Evolutionary conservation across 2,113 vertebrate species (phyloP).

Genomic region (Platysteira castanea): DNA sequence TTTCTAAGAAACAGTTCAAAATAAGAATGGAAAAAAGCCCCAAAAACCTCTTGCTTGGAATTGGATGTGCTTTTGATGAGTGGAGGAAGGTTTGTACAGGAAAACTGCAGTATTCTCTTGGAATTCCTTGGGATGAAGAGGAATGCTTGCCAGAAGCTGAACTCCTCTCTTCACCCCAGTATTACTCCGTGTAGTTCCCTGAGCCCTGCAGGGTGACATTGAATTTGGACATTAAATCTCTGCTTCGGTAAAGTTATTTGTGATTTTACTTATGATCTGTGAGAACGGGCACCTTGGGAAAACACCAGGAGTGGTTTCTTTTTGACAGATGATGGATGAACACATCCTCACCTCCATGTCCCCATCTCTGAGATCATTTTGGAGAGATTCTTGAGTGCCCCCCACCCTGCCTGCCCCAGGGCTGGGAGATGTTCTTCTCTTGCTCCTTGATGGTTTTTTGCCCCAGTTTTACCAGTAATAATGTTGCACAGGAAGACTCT

Average conservation of each 20-base stretch:
- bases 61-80: not conserved
- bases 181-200: not conserved
- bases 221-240: not conserved
- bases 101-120: not conserved
- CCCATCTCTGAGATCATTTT: not conserved
- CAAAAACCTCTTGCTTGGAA: not conserved
- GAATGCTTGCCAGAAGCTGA: not conserved
- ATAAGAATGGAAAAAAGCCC: not conserved
- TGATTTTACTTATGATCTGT: not conserved
- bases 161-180: fast-evolving
- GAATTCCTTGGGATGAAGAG: not conserved
- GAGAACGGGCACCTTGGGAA: not conserved
- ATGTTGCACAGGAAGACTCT: not conserved
- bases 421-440: not conserved
- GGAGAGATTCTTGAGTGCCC: not conserved
- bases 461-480: not conserved
- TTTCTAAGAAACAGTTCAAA: slow-evolving; percentile 12
- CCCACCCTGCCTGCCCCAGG: not conserved
- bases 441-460: not conserved
- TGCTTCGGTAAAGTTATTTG: not conserved
- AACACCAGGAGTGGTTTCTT: not conserved
- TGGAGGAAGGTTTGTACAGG: not conserved
- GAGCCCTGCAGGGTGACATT: not conserved
- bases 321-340: not conserved
- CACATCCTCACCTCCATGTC: not conserved